Evolutionary conservation across 2,888 invertebrate genomes (phyloP), one percentile per base, ranked within the genome.

Genomic region (Synergus japonicus): DNA sequence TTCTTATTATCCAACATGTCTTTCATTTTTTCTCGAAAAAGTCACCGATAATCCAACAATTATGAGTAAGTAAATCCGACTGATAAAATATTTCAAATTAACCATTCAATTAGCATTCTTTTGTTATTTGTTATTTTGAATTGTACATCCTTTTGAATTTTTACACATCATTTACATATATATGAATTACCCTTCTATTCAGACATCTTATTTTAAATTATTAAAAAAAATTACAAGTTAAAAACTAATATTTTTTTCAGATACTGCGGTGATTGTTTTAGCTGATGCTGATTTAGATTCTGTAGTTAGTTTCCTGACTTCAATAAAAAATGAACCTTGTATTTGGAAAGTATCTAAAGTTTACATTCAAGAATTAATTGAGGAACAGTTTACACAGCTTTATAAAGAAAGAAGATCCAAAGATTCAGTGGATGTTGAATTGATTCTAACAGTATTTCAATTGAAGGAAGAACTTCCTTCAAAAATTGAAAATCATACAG

Each of bases 241-340:
- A 29, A 29, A 29, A 44, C 8, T 43, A 83, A 79, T n/a, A 81
- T 81, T 78, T 79, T 41, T 82, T 83, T 10, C 73, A 73, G 73
- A 73, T 1, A 73, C 73, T 9, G 73, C n/a, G 15, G 49, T 73
- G 73, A 84, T 85, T 69, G 77, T 85, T 58, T 76, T 84, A 76
- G 78, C 81, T 29, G 84, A 85, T 77, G 81, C 81, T 9, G 85
- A 85, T 79, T 76, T 84, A 18, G 77, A 83, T 64, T 79, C 85
- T 54, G 78, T 82, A 22, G 78, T 83, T 43, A 73, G 78, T 1
- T 81, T 83, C 13, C 64, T 85, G 1, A 79, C 79, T 54, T 73
- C 29, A 81, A 80, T 43, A 79, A 82, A 46, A 66, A 80, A 9
- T 77, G 80, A 82, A 43, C 81, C 81, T 63, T 83, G 81, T n/a